Percentiles rank a stretch among this genome's conserved stretches.
These are phyloP conservation scores for Anoncus sp. DNA, from an alignment of 2,888 invertebrate genomes.

Conservation along the genomic window DNA sequence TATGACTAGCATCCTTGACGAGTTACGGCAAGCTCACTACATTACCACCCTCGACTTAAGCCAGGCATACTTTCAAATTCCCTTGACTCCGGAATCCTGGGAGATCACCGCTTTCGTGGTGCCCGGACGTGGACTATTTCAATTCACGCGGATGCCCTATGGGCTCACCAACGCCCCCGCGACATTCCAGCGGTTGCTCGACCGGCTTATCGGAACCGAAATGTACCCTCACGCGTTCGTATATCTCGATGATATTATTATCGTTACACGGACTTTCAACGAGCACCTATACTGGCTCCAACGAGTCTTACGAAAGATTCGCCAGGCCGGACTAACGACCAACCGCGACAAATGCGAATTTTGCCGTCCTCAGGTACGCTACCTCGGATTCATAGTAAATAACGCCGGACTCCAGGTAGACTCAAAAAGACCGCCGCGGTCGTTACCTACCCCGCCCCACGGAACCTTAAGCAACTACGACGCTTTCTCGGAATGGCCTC, in stretches of 20 bases:
- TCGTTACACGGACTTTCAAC: conserved; percentile 54
- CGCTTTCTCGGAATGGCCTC: conserved; percentile 70
- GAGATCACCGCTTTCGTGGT: conserved; percentile 62
- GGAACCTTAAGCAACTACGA: conserved; percentile 55
- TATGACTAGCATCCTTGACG: conserved; percentile 66
- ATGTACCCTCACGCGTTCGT: conserved; percentile 56
- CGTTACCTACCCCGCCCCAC: conserved; percentile 30
- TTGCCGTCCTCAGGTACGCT: conserved; percentile 45
- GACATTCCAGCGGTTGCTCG: conserved; percentile 58
- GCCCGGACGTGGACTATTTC: conserved; percentile 54
- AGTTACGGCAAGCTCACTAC: conserved; percentile 65
- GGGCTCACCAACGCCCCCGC: conserved; percentile 63
- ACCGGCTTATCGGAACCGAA: conserved; percentile 49
- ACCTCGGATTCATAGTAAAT: conserved; percentile 54
- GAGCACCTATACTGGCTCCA: conserved; percentile 50
- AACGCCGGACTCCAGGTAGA: conserved; percentile 42
- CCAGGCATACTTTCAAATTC: conserved; percentile 63
- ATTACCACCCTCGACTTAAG: conserved; percentile 65
- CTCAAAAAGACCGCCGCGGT: conserved; percentile 45
- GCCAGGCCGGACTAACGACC: conserved; percentile 14
- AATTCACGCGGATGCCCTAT: conserved; percentile 60
- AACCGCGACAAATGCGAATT: conserved; percentile 58
- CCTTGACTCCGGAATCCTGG: conserved; percentile 40
- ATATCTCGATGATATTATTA: conserved; percentile 62
- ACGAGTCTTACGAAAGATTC: conserved; percentile 16